phyloP scores from a whole-genome alignment of 1,140 invertebrate genomes.

The Orchesella cincta region DNA sequence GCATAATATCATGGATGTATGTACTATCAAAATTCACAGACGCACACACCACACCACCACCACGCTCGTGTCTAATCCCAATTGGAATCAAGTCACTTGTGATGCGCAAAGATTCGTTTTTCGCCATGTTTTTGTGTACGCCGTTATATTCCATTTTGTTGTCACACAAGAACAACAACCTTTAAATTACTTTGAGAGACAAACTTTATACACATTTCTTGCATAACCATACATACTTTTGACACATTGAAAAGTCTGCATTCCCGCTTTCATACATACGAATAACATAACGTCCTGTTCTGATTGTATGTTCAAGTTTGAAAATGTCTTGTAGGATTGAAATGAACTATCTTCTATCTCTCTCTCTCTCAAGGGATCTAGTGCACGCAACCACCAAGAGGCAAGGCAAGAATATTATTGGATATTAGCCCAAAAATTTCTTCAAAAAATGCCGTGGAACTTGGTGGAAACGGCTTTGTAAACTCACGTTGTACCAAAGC shows the following conservation, averaged over 20 bases:
- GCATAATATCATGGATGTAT: no score
- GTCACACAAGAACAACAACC: constrained; percentile 8
- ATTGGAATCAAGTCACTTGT: no score
- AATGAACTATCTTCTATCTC: constrained; percentile 19
- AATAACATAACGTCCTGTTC: no score
- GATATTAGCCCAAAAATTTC: constrained; percentile 16
- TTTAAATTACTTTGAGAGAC: constrained; percentile 15
- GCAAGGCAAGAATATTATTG: constrained; percentile 1
- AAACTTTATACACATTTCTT: no score
- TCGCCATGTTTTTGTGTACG: not conserved
- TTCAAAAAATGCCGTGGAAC: not conserved
- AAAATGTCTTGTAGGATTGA: not conserved
- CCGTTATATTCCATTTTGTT: not conserved
- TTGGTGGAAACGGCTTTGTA: not conserved
- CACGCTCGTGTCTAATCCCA: no score
- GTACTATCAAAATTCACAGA: not conserved
- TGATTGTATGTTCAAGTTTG: not conserved
- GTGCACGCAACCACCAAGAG: constrained; percentile 3
- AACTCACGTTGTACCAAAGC: not conserved
- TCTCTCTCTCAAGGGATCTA: constrained; percentile 19
- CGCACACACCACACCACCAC: not conserved
- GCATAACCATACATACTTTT: no score
- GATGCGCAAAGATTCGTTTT: no score
- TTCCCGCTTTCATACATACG: no score
- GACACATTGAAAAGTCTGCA: no score